Evolutionary conservation across 2,113 vertebrate genomes (phyloP).

Genomic region (Peromyscus maniculatus): DNA sequence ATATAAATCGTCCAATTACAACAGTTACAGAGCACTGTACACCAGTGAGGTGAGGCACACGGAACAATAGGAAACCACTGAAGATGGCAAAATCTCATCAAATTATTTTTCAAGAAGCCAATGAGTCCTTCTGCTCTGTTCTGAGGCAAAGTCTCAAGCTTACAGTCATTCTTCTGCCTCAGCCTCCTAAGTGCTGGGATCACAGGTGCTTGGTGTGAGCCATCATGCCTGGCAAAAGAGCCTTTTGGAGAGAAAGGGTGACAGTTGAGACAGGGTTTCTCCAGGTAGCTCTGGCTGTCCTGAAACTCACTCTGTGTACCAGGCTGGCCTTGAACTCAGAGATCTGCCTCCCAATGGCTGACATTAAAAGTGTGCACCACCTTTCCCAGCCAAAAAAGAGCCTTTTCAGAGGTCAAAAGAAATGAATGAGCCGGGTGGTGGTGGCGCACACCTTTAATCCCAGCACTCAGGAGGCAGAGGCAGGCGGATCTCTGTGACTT

Average conservation of each 20-base stretch:
- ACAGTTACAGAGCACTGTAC: not conserved
- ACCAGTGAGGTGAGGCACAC: not conserved
- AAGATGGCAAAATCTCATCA: not conserved
- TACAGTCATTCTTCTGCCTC: not conserved
- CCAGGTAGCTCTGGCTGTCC: not conserved
- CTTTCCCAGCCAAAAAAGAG: not conserved
- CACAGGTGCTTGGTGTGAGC: too few relatives aligned
- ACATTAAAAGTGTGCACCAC: not conserved
- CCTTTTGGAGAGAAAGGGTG: not conserved
- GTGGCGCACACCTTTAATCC: too few relatives aligned
- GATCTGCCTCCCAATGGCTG: not conserved
- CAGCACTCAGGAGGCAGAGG: too few relatives aligned
- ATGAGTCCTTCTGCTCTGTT: not conserved
- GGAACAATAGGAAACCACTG: conserved; percentile 16
- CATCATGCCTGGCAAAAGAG: not conserved
- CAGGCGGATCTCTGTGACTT: too few relatives aligned
- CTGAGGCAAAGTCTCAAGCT: not conserved
- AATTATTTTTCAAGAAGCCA: not conserved
- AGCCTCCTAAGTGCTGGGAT: not conserved
- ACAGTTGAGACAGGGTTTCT: not conserved
- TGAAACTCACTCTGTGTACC: not conserved
- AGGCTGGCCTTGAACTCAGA: not conserved
- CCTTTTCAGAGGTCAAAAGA: not conserved
- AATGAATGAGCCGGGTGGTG: not conserved
- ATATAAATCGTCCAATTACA: conserved; percentile 25